These are phyloP conservation scores for Stenurella melanura DNA, from an alignment of 2,888 invertebrate species.

Conservation along the genomic window DNA sequence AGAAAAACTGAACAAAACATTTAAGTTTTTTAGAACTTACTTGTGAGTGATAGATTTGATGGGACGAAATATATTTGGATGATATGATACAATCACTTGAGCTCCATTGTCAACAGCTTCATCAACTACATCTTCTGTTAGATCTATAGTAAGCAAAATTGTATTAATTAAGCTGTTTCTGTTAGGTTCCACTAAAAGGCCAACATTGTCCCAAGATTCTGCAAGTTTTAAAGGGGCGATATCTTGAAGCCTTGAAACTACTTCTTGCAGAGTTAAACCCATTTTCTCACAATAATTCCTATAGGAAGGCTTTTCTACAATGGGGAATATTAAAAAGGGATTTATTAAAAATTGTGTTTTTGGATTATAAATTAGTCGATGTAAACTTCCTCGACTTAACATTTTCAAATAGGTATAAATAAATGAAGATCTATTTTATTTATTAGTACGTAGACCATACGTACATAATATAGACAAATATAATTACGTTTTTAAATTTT, in stretches of 20 bases:
- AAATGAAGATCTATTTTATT: background rate
- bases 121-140: conserved; percentile 89
- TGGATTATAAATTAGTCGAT: background rate
- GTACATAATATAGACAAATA: background rate
- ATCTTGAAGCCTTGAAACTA: conserved; percentile 77
- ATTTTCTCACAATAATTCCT: conserved; percentile 34
- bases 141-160: conserved; percentile 92
- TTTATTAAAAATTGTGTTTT: background rate
- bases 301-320: background rate
- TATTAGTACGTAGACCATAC: background rate
- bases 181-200: conserved; percentile 89
- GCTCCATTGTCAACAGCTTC: conserved; percentile 83
- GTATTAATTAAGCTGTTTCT: conserved; percentile 75
- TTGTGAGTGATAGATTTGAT: conserved; percentile 84
- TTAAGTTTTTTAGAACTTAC: conserved; percentile 71
- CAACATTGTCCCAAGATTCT: conserved; percentile 96
- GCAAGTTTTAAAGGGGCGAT: conserved; percentile 84
- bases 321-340: background rate
- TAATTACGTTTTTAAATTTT: no score
- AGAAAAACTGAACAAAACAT: background rate
- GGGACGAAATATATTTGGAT: conserved; percentile 95
- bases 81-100: conserved; percentile 93
- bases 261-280: conserved; percentile 45
- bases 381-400: background rate
- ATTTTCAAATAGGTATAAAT: background rate